Conservation (phyloP, 2,113 vertebrate genomes). For the Cichladusa arquata region DNA sequence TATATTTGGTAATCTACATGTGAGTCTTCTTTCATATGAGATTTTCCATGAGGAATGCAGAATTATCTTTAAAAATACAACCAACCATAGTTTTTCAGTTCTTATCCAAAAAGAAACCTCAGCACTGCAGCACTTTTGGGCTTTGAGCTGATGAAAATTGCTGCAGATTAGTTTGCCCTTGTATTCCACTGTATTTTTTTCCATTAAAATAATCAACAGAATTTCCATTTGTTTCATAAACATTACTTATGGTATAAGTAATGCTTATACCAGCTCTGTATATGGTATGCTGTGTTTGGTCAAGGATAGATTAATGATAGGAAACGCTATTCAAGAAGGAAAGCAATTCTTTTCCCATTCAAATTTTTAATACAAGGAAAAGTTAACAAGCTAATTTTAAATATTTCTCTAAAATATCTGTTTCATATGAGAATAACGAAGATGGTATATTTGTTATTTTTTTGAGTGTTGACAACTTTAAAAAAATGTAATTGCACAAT, state of each 20-base stretch:
- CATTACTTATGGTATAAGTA: not conserved
- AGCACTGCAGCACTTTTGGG: not conserved
- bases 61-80: not conserved
- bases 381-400: not conserved
- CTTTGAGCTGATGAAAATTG: not conserved
- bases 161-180: not conserved
- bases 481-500: not conserved
- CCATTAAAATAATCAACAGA: not conserved
- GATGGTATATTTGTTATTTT: not conserved
- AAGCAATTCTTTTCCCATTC: not conserved
- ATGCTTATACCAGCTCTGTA: not conserved
- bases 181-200: not conserved
- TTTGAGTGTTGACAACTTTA: not conserved
- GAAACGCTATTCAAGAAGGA: not conserved
- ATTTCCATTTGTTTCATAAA: not conserved
- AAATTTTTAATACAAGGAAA: not conserved
- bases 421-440: not conserved
- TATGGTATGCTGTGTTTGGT: not conserved
- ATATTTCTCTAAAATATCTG: not conserved
- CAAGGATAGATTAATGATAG: not conserved
- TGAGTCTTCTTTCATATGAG: not conserved
- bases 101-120: not conserved
- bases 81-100: not conserved
- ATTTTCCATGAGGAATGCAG: not conserved
- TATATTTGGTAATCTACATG: not conserved